Evolutionary conservation across 2,888 invertebrate genomes (phyloP).

Genomic region (Cataglyphis rosenhaueri): DNA sequence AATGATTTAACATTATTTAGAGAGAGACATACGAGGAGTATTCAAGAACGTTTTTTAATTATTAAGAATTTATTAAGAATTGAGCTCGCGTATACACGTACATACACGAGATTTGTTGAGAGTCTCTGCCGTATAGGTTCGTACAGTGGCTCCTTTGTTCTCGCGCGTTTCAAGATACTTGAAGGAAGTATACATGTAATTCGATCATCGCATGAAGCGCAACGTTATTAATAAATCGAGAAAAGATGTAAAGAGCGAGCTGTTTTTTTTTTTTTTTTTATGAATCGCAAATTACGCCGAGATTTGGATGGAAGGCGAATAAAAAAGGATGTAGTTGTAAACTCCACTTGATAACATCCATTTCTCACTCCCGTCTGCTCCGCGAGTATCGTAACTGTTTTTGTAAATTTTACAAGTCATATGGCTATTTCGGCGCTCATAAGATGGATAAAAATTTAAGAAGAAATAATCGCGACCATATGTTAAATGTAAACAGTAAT

Average conservation of each 20-base stretch:
- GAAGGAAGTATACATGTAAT: constrained; percentile 52
- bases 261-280: neutral
- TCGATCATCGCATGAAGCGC: constrained; percentile 36
- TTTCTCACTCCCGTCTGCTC: neutral
- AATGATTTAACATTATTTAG: neutral
- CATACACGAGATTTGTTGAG: constrained; percentile 22
- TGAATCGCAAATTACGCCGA: constrained; percentile 31
- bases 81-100: neutral
- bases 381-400: neutral
- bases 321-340: neutral
- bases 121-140: constrained; percentile 33
- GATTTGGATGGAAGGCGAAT: neutral
- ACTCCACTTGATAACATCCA: constrained; percentile 26
- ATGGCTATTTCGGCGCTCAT: constrained; percentile 19
- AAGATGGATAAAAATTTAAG: constrained; percentile 37
- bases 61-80: constrained; percentile 4
- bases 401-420: constrained; percentile 36
- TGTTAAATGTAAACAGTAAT: constrained; percentile 37
- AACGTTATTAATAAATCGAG: constrained; percentile 52
- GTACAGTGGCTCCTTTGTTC: constrained; percentile 60
- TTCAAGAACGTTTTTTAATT: neutral
- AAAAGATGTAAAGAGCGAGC: constrained; percentile 6
- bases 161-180: constrained; percentile 46
- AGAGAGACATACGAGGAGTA: neutral
- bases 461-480: constrained; percentile 20